Conservation (phyloP, 2,113 vertebrate species). For the Eulacestoma nigropectus region DNA sequence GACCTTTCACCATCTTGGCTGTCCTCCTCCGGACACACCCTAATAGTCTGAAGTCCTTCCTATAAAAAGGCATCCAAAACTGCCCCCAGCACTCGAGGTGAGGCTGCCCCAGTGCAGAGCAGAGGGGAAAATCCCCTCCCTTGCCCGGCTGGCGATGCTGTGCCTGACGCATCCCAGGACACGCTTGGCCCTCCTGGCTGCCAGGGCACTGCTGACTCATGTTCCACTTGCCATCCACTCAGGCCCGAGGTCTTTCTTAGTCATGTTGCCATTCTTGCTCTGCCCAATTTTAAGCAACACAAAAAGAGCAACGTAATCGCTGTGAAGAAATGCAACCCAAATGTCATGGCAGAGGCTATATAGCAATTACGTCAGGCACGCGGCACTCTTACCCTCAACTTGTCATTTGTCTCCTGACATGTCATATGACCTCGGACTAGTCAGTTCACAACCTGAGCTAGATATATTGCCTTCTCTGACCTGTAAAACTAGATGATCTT, state of each 20-base stretch:
- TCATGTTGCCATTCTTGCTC: not conserved
- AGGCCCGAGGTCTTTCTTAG: not conserved
- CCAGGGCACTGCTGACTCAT: not conserved
- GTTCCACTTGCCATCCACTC: not conserved
- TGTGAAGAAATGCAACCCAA: slow-evolving; percentile 4
- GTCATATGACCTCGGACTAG: not conserved
- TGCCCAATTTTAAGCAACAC: not conserved
- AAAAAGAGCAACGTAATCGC: slow-evolving; percentile 1
- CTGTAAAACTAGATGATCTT: not conserved
- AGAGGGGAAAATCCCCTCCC: not conserved
- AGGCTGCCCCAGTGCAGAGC: rapidly evolving
- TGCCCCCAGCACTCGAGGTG: rapidly evolving
- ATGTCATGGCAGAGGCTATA: not conserved
- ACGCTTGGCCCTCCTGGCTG: not conserved
- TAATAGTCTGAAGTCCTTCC: not conserved
- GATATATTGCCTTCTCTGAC: not conserved
- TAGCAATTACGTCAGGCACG: not conserved
- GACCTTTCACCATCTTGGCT: not conserved
- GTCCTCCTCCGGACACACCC: not conserved
- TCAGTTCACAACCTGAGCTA: not conserved
- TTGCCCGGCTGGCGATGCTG: rapidly evolving
- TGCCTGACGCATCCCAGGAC: not conserved
- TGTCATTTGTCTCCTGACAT: not conserved
- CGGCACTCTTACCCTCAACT: not conserved
- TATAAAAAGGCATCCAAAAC: not conserved